phyloP scores from a whole-genome alignment of 2,888 invertebrate species.

The Petrolisthes cinctipes region DNA sequence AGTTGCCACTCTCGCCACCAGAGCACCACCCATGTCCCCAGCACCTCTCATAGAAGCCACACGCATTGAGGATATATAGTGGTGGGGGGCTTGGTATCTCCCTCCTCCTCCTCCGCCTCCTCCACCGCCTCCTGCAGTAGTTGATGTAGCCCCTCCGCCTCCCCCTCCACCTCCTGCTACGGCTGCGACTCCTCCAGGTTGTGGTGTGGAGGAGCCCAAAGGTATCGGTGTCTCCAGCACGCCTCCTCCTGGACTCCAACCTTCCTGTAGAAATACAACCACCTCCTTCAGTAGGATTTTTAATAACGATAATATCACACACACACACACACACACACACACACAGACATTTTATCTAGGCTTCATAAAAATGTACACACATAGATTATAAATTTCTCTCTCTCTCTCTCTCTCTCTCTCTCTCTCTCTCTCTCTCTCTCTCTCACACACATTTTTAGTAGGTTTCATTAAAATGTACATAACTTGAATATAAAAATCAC shows the following conservation, averaged over 20 bases:
- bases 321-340: too few relatives aligned
- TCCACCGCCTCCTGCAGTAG: background rate
- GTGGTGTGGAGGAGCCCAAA: conserved; percentile 47
- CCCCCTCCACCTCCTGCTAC: background rate
- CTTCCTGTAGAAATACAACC: conserved; percentile 31
- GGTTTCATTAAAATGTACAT: too few relatives aligned
- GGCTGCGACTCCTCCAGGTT: conserved; percentile 11
- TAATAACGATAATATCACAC: too few relatives aligned
- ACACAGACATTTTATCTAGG: too few relatives aligned
- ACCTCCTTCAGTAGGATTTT: background rate
- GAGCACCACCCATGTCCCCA: conserved; percentile 65
- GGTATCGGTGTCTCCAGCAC: conserved; percentile 39
- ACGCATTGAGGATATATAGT: conserved; percentile 64
- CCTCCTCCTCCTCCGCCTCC: background rate
- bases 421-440: too few relatives aligned
- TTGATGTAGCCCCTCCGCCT: background rate
- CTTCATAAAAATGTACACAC: too few relatives aligned
- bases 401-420: too few relatives aligned
- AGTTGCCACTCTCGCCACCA: conserved; percentile 63
- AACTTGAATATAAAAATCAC: too few relatives aligned
- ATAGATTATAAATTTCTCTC: too few relatives aligned
- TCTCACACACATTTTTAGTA: too few relatives aligned
- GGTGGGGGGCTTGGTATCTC: conserved; percentile 57
- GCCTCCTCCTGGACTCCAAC: conserved; percentile 45
- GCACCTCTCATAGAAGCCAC: conserved; percentile 64